Base-by-base conservation (phyloP, 2,113 vertebrate genomes). In the Antigone vipio region DNA sequence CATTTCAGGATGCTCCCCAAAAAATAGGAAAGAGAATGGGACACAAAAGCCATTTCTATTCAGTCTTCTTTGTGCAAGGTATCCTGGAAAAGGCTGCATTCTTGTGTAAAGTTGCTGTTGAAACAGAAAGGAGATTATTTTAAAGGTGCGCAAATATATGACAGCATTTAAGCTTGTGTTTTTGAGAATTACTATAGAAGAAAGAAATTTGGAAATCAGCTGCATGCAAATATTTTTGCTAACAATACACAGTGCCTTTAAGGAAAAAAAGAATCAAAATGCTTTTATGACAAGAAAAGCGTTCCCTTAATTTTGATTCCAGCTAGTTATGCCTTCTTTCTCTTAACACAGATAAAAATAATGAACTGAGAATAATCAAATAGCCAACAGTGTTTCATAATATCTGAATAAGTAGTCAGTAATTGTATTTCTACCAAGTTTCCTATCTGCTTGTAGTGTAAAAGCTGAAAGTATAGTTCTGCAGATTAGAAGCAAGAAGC, bases 81-180 rank as follows among this genome's bases (percentile, higher is more conserved):
- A 74, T 83, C 89, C 79, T 73, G 81, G 96, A 75, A 85, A 92
- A 90, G 72, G 60, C 82, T 87, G 89, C 3, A 52, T 84, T 96
- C 92, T 53, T 71, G 64, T 40, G 80, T 79, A 47, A 93, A 81
- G 53, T 67, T 64, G 95, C 98, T 97, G 95, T 45, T 95, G 88
- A 83, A 97, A 98, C 5, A 98, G 93, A 97, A 67, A 81, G 21
- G 85, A 22, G 34, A 73, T 87, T 68, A 79, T 68, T 97, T 86
- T 32, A 59, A 76, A 47, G 72, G 34, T 13, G 10, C 52, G 67
- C 27, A 93, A 75, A 93, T 63, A 15, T 5, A 73, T 30, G 34
- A 50, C 29, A 50, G 15, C 20, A 53, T 15, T 85, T 56, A 19
- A 29, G 11, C 5, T 76, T 73, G 24, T 2, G 6, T 42, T 82